Base-by-base conservation (phyloP, 1,140 invertebrate species). In the Apis dorsata region DNA sequence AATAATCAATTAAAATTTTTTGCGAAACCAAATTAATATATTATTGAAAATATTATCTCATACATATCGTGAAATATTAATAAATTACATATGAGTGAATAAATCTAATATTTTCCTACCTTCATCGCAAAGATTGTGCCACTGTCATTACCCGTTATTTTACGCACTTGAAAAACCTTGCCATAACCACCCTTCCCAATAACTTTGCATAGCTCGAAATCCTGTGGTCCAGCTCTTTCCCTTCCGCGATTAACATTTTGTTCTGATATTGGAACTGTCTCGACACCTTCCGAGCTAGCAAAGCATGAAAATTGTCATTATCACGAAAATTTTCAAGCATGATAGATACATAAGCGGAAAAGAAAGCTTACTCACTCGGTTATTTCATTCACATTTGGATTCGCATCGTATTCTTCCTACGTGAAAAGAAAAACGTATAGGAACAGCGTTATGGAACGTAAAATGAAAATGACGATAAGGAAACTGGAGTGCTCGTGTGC, bases 81-180 rank as follows among this genome's bases (percentile, higher is more conserved):
- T 66, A 55, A 57, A 11, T 13, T 60, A 55, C 9, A 49, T n/a
- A 44, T 49, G 21, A 59, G 60, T 4, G 17, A 65, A 28, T 13
- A 49, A 79, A 71, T 49, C 1, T 12, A 70, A 51, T 17, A 19
- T 28, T 76, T 77, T 51, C 76, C 34, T 85, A 93, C 99, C 96
- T 99, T 99, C 99, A 99, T 99, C 51, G 99, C 99, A 96, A 99
- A 99, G 91, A 99, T 97, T 85, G 97, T 97, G 68, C 98, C 97
- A 28, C 95, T 94, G 95, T 99, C 98, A 90, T 97, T 95, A 44
- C 99, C 99, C 90, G 96, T 98, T 79, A 96, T 96, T 95, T 99
- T 99, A 75, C 97, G 95, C 13, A 99, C 99, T 95, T 98, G 97
- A 93, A 97, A 97, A 73, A 99, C 99, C 95, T 99, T 99, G 90